Conservation (phyloP, 2,888 invertebrate species). For the Caenorhabditis imperialis region DNA sequence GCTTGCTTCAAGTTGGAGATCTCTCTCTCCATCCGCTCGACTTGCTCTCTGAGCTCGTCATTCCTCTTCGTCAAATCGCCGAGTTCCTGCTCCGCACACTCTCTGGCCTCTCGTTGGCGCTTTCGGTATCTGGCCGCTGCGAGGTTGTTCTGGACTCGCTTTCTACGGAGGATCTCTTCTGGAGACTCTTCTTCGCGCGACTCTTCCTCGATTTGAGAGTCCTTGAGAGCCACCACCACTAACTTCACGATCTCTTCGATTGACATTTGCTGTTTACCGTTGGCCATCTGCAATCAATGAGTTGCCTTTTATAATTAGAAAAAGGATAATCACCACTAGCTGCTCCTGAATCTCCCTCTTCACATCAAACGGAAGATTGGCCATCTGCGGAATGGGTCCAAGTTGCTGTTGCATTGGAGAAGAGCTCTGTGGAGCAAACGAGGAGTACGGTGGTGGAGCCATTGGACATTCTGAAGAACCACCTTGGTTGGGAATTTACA, state of each 20-base stretch:
- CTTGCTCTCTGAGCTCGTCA: constrained; percentile 56
- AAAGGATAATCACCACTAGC: constrained; percentile 23
- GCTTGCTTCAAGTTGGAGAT: constrained; percentile 51
- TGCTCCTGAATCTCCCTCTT: constrained; percentile 52
- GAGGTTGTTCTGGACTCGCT: constrained; percentile 74
- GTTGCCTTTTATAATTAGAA: too few relatives aligned
- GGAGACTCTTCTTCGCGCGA: constrained; percentile 59
- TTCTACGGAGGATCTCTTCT: constrained; percentile 71
- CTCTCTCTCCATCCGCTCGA: constrained; percentile 56
- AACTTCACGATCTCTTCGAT: constrained; percentile 74
- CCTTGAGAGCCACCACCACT: constrained; percentile 67
- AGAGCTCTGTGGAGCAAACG: constrained; percentile 18
- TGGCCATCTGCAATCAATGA: constrained; percentile 20
- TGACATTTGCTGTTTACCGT: constrained; percentile 39
- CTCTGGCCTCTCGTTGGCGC: constrained; percentile 69
- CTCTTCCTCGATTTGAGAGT: constrained; percentile 56
- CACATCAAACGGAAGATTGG: constrained; percentile 37
- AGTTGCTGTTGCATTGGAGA: constrained; percentile 18
- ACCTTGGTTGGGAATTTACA: not conserved
- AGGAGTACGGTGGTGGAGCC: constrained; percentile 54
- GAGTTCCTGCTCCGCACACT: constrained; percentile 61
- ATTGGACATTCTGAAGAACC: constrained; percentile 46
- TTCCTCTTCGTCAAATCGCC: constrained; percentile 62
- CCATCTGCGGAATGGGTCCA: not conserved
- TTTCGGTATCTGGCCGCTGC: constrained; percentile 74